Percentiles rank a stretch among this genome's conserved stretches.
phyloP scores from a whole-genome alignment of 30 jellyfish, hydroid and myxozoan genomes.

The Sanderia malayensis region DNA sequence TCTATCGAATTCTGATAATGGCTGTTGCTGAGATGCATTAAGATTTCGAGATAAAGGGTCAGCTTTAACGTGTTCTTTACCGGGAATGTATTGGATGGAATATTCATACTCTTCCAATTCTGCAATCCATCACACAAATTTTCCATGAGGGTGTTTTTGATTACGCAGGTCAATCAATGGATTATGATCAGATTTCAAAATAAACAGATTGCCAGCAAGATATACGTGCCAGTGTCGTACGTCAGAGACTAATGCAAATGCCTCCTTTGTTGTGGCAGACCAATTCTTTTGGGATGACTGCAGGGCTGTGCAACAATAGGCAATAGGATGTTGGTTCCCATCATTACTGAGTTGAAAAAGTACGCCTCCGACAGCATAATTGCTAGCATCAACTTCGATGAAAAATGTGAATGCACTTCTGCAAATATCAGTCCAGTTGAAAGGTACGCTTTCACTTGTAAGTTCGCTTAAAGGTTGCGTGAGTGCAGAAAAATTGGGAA shows the following conservation, averaged over 20 bases:
- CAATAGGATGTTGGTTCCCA: constrained; percentile 23
- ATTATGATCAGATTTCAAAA: constrained; percentile 38
- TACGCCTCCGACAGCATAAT: constrained; percentile 57
- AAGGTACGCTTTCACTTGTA: constrained; percentile 1
- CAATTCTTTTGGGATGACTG: constrained; percentile 36
- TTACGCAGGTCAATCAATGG: constrained; percentile 24
- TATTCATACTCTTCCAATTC: constrained; percentile 38
- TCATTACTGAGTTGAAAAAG: constrained; percentile 27
- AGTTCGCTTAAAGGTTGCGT: constrained; percentile 8
- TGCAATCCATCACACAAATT: constrained; percentile 49
- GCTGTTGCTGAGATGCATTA: constrained; percentile 15
- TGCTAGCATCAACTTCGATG: constrained; percentile 45
- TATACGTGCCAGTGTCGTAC: constrained; percentile 45
- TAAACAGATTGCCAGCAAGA: constrained; percentile 20
- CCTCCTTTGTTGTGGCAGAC: constrained; percentile 48
- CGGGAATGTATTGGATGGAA: constrained; percentile 49
- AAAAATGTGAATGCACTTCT: constrained; percentile 4
- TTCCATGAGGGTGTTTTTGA: constrained; percentile 51
- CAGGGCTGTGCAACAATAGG: constrained; percentile 36
- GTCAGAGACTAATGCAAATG: constrained; percentile 29
- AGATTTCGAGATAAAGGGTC: constrained; percentile 43
- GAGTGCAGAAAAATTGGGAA: constrained; percentile 8
- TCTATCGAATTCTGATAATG: constrained; percentile 20
- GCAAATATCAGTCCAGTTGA: constrained; percentile 1
- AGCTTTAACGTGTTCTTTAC: constrained; percentile 26